Evolutionary conservation across 2,797 vertebrate genomes (phyloP), one percentile per base, ranked within the genome.

Genomic region (Lagocephalus sceleratus): DNA sequence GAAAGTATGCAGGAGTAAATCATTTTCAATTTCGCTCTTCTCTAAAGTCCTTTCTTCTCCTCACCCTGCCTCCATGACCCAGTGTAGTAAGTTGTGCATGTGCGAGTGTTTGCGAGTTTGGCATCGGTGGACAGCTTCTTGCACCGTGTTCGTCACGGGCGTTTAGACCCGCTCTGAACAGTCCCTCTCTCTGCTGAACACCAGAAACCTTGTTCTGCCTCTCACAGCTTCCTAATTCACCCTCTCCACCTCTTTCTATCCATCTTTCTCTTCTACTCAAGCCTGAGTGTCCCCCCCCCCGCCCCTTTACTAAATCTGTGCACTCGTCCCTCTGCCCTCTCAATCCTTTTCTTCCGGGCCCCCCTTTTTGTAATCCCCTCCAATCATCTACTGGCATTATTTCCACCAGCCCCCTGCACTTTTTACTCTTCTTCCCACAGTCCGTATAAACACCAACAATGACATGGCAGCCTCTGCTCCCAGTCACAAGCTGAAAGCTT

Each of bases 351-450:
- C 67, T 79, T 81, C 71, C 70, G 45, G 60, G 56, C 66, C 78
- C 68, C 64, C 26, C 7, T 32, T 85, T 76, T 85, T 76, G n/a
- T 71, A 78, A 63, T 51, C 59, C 60, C 63, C 52, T 62, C 63
- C 76, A 59, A 48, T 72, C 40, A 23, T 35, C 68, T 40, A 21
- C 69, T 70, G 5, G 14, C 60, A 84, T 81, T 71, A 75, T 81
- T 56, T 68, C 54, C 45, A 42, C 54, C 59, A 48, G 48, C 46
- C 55, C 58, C 75, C 62, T 71, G 63, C 75, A 57, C 35, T 67
- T 42, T 51, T 66, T 58, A 49, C 75, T 69, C 66, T 42, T 83
- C 79, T 82, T 85, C 83, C 73, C 82, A 83, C 78, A 85, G 73
- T 77, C 59, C 29, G 58, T 57, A 62, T 60, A 66, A 76, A 77